Evolutionary conservation across 2,797 vertebrate genomes (phyloP).

Genomic region (Chromobotia macracanthus): DNA sequence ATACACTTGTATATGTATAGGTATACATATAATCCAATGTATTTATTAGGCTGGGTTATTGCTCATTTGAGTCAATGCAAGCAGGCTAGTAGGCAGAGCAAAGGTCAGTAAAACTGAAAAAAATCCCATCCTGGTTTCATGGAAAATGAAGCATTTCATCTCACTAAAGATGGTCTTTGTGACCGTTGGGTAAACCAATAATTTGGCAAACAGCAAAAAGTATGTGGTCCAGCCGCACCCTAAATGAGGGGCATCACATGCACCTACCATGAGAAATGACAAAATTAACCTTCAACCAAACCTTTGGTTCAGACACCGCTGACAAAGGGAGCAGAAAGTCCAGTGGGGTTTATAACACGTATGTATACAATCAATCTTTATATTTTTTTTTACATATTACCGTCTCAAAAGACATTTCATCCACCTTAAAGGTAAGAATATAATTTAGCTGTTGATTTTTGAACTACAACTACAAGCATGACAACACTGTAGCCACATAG

Average conservation of each 20-base stretch:
- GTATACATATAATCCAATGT: background rate
- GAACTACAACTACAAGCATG: too few species aligned
- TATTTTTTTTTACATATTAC: slow-evolving; percentile 9
- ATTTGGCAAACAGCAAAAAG: background rate
- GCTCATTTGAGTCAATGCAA: background rate
- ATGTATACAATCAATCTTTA: background rate
- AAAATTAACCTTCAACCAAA: slow-evolving; percentile 16
- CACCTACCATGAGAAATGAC: slow-evolving; percentile 39
- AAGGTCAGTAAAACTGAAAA: background rate
- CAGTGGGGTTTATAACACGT: background rate
- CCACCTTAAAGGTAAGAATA: slow-evolving; percentile 18
- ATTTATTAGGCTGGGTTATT: background rate
- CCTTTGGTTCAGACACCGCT: slow-evolving; percentile 1
- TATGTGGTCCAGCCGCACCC: slow-evolving; percentile 11
- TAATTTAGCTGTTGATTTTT: background rate
- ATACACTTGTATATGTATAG: background rate
- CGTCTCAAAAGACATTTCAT: background rate
- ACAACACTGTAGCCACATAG: background rate
- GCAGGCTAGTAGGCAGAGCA: background rate
- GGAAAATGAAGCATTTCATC: background rate
- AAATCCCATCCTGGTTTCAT: background rate
- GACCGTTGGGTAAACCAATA: slow-evolving; percentile 11
- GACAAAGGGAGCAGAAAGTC: slow-evolving; percentile 2
- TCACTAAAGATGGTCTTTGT: background rate
- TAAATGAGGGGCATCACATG: slow-evolving; percentile 44